A percentile compares a stretch with the other conserved stretches of the same genome.
phyloP scores from a whole-genome alignment of 2,888 invertebrate species.

The Serrognathus titanus region DNA sequence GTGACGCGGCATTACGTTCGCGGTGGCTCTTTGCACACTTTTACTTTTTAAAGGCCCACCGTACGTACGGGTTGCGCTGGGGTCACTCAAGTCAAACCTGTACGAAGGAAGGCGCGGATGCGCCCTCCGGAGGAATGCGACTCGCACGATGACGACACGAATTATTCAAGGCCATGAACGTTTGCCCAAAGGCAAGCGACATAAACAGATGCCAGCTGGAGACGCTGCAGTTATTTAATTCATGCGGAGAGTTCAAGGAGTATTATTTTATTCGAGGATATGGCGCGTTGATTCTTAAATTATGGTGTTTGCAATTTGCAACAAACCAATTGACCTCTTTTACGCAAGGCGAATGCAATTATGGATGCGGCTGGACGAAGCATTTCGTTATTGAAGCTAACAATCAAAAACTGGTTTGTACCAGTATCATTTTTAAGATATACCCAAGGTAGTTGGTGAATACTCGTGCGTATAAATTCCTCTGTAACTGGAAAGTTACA shows the following conservation, averaged over 20 bases:
- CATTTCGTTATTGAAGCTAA: too few species aligned
- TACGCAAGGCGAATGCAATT: too few species aligned
- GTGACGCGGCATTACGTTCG: slow-evolving; percentile 3
- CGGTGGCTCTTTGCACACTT: background rate
- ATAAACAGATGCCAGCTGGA: background rate
- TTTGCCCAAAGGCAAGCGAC: slow-evolving; percentile 5
- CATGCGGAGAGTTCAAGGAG: background rate
- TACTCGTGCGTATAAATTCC: too few species aligned
- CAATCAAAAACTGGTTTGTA: too few species aligned
- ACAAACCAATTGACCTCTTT: too few species aligned
- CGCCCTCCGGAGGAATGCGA: slow-evolving; percentile 31
- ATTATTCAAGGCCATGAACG: slow-evolving; percentile 11
- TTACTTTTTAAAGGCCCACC: slow-evolving; percentile 3
- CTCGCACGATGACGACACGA: slow-evolving; percentile 13
- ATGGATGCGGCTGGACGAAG: too few species aligned
- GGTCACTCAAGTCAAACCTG: too few species aligned
- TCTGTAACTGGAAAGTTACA: too few species aligned
- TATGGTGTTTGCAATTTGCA: background rate
- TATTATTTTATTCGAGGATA: background rate
- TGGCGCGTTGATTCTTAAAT: background rate
- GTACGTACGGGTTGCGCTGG: background rate
- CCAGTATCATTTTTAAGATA: too few species aligned
- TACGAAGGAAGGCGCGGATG: slow-evolving; percentile 12
- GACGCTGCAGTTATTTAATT: background rate
- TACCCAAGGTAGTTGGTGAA: too few species aligned